These are phyloP conservation scores for Lophura nycthemera DNA, from an alignment of 2,113 vertebrate species.

Conservation along the genomic window DNA sequence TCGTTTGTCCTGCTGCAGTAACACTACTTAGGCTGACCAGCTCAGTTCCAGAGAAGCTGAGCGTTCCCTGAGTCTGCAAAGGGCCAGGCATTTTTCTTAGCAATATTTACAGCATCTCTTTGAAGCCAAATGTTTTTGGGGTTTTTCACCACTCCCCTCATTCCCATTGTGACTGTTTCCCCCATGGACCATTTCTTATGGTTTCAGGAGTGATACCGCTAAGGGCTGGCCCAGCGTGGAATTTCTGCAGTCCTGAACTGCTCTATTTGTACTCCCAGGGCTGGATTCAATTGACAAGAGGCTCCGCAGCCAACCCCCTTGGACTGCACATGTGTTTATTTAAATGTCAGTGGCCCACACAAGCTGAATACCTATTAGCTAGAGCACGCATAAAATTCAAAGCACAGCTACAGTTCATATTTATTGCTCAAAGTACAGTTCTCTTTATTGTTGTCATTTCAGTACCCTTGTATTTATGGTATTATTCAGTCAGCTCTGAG, in stretches of 20 bases:
- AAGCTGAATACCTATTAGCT: conserved; percentile 69
- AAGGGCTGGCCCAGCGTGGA: not conserved
- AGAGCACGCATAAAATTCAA: conserved; percentile 42
- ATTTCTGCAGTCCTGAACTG: conserved; percentile 1
- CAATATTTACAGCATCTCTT: not conserved
- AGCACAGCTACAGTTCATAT: conserved; percentile 46
- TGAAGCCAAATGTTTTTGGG: not conserved
- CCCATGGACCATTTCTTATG: not conserved
- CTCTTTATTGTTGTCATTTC: conserved; percentile 49
- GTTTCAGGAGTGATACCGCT: conserved; percentile 25
- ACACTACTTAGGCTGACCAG: not conserved
- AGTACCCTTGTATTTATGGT: conserved; percentile 50
- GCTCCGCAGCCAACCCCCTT: conserved; percentile 59
- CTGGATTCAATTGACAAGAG: conserved; percentile 66
- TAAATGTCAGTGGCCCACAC: conserved; percentile 71
- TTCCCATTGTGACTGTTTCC: not conserved
- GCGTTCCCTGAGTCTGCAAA: not conserved
- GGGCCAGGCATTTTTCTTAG: not conserved
- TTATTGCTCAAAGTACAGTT: conserved; percentile 55
- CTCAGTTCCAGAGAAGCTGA: not conserved
- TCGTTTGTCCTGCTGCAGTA: not conserved
- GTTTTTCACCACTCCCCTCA: not conserved
- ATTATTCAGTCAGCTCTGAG: conserved; percentile 58
- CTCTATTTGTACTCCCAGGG: conserved; percentile 15
- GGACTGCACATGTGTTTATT: conserved; percentile 66